phyloP scores from a whole-genome alignment of 1,140 invertebrate genomes.

The Ephestia elutella region DNA sequence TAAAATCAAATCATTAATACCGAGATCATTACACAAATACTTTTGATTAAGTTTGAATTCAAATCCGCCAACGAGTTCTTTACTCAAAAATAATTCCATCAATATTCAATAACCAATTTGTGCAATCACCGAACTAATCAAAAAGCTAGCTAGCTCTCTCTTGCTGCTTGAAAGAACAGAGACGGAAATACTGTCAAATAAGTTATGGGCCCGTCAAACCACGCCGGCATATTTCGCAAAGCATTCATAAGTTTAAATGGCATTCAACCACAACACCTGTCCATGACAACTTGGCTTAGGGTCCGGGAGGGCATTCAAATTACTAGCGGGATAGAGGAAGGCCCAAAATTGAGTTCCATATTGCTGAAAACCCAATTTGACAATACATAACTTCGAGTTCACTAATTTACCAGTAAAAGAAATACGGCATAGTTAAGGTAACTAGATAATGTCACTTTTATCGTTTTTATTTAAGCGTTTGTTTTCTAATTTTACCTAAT shows the following conservation, averaged over 20 bases:
- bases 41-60: no score
- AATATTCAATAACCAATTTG: constrained; percentile 11
- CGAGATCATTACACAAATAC: no score
- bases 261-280: constrained; percentile 36
- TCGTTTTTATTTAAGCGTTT: no score
- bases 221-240: constrained; percentile 22
- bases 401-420: no score
- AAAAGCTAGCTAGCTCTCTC: background rate
- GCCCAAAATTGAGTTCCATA: constrained; percentile 35
- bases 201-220: background rate
- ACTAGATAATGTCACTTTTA: no score
- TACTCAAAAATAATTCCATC: no score
- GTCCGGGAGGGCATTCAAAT: constrained; percentile 44
- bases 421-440: no score
- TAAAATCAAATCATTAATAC: no score
- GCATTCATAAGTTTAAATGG: constrained; percentile 32
- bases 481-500: no score
- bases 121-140: background rate
- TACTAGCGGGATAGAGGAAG: constrained; percentile 24
- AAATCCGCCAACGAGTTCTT: no score
- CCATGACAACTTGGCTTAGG: constrained; percentile 34
- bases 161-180: background rate
- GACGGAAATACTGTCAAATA: background rate
- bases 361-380: constrained; percentile 36
- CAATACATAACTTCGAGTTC: constrained; percentile 12